Conservation (phyloP, 2,888 invertebrate genomes). For the Luperina testacea region DNA sequence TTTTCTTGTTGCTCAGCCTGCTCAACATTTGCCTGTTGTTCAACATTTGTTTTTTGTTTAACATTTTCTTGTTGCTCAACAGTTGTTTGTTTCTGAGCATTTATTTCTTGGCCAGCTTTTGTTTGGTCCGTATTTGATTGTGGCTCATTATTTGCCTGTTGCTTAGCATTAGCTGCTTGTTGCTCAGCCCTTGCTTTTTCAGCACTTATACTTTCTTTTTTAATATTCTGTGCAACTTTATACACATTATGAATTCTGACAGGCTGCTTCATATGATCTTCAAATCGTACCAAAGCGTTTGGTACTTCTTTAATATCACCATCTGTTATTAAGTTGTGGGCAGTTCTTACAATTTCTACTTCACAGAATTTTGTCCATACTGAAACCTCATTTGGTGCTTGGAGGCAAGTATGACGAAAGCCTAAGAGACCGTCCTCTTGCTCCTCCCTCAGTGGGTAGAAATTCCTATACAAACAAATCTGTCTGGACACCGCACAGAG, state of each 20-base stretch:
- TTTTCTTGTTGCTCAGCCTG: background rate
- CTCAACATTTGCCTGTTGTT: background rate
- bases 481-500: conserved; percentile 92
- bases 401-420: conserved; percentile 94
- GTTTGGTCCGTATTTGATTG: background rate
- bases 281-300: conserved; percentile 93
- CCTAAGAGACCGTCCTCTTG: conserved; percentile 91
- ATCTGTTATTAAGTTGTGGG: conserved; percentile 83
- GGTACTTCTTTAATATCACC: conserved; percentile 88
- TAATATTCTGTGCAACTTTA: conserved; percentile 92
- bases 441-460: conserved; percentile 69
- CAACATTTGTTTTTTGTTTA: background rate
- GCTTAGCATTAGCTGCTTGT: background rate
- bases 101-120: conserved; percentile 65
- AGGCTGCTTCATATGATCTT: conserved; percentile 95
- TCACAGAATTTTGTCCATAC: conserved; percentile 98
- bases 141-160: background rate
- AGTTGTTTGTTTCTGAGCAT: conserved; percentile 33
- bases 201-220: conserved; percentile 76
- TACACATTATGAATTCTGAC: conserved; percentile 96
- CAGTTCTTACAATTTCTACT: conserved; percentile 92
- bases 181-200: conserved; percentile 5
- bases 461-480: conserved; percentile 75
- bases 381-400: conserved; percentile 95
- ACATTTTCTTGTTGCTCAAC: conserved; percentile 3